Evolutionary conservation across 2,113 vertebrate genomes (phyloP).

Genomic region (Hemiscyllium ocellatum): DNA sequence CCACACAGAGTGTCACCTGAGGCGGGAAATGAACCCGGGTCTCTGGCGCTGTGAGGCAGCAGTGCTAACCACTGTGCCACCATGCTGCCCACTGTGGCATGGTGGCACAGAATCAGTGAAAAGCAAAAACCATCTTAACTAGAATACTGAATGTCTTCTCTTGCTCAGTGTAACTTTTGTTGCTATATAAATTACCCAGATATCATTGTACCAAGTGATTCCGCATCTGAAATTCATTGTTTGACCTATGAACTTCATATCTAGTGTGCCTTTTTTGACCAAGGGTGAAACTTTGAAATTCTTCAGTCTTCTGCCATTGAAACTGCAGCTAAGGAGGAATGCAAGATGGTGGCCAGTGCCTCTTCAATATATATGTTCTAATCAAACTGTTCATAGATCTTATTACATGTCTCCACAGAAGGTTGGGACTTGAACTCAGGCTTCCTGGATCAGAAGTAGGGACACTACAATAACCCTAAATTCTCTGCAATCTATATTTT

Average conservation of each 20-base stretch:
- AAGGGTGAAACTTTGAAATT: not conserved
- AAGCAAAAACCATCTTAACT: not conserved
- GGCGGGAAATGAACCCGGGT: too few relatives aligned
- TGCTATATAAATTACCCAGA: not conserved
- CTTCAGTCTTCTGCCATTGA: not conserved
- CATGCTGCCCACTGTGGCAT: too few relatives aligned
- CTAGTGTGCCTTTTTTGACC: not conserved
- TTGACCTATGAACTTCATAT: not conserved
- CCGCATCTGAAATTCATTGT: not conserved
- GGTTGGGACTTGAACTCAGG: too few relatives aligned
- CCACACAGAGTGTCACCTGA: too few relatives aligned
- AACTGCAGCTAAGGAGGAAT: not conserved
- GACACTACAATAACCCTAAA: too few relatives aligned
- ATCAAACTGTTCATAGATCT: too few relatives aligned
- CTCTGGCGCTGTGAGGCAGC: too few relatives aligned
- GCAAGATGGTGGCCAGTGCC: not conserved
- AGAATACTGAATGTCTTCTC: not conserved
- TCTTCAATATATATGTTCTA: not conserved
- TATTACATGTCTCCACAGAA: too few relatives aligned
- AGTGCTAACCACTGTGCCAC: too few relatives aligned
- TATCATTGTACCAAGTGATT: not conserved
- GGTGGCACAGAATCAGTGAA: not conserved
- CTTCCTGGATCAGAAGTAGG: too few relatives aligned
- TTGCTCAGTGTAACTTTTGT: not conserved
- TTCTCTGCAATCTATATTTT: too few relatives aligned